Evolutionary conservation across 1,140 invertebrate species (phyloP).

Genomic region (Papilio xuthus): DNA sequence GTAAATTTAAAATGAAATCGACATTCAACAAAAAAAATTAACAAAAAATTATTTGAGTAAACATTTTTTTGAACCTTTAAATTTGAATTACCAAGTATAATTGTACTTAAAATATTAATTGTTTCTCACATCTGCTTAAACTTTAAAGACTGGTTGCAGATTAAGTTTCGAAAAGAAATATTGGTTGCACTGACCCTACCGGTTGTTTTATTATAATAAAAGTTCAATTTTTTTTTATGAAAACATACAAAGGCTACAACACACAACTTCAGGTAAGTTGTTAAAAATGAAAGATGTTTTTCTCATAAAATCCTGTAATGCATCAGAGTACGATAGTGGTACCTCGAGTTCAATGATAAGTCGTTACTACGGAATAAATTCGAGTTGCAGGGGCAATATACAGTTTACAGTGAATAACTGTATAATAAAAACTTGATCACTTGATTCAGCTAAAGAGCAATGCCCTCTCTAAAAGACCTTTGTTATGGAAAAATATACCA

Average conservation of each 20-base stretch:
- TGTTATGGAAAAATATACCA: background rate
- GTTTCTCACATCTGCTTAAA: too few relatives aligned
- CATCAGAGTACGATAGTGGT: background rate
- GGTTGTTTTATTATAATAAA: too few relatives aligned
- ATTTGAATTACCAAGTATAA: too few relatives aligned
- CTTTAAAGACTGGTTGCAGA: background rate
- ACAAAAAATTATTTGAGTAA: background rate
- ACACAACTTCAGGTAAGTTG: background rate
- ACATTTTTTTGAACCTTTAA: too few relatives aligned
- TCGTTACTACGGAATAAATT: background rate
- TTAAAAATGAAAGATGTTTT: background rate
- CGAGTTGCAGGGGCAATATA: background rate
- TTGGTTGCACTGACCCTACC: background rate
- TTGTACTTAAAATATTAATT: too few relatives aligned
- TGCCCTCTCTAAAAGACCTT: background rate
- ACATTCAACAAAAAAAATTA: background rate
- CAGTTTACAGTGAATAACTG: slow-evolving; percentile 11
- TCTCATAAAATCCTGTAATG: background rate
- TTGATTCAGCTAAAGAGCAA: background rate
- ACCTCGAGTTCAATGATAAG: background rate
- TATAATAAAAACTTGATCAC: background rate
- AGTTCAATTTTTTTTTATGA: too few relatives aligned
- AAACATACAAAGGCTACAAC: too few relatives aligned
- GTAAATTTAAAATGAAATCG: background rate
- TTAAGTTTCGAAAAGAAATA: background rate